Evolutionary conservation across 2,888 invertebrate genomes (phyloP), one percentile per base, ranked within the genome.

Genomic region (Agrotis exclamationis): DNA sequence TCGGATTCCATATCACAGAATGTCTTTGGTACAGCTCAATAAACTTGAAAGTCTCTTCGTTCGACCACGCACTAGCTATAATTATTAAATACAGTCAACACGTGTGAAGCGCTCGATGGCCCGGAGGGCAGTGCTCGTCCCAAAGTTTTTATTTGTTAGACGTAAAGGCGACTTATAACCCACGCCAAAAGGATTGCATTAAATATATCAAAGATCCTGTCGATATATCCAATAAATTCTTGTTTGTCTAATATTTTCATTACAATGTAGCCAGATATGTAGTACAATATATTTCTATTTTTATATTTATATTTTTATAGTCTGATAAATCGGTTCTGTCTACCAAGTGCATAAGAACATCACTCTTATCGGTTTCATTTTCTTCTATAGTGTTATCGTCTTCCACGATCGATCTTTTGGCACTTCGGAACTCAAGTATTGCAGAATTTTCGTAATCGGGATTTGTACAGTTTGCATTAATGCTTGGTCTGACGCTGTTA

Each of bases 281-380:
- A 68, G 48, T 68, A 62, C 39, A 68, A 54, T 62, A 68, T 68
- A 62, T 68, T 62, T n/a, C n/a, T n/a, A n/a, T n/a, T n/a, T n/a
- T n/a, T n/a, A n/a, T n/a, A n/a, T n/a, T n/a, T n/a, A n/a, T n/a
- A 62, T 56, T 68, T 68, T 68, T 62, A 54, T 62, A 68, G 56
- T 68, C 68, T 68, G 54, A 53, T 70, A 70, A 63, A 58, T 70
- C 63, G 39, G 57, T 70, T 70, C 70, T 63, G 58, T 58, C 70
- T 58, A 63, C 53, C 58, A 63, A 70, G 63, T 70, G 70, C 57
- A 63, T 68, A 70, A 63, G 58, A 70, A 63, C 70, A 70, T 70
- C 63, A 70, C 63, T 45, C 58, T 50, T 63, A 70, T 58, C 57
- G 63, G 63, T 63, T 24, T 70, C 63, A 70, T 70, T 70, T 70